Conservation (phyloP, 2,888 invertebrate genomes). For the Torymus aiolomorphi region DNA sequence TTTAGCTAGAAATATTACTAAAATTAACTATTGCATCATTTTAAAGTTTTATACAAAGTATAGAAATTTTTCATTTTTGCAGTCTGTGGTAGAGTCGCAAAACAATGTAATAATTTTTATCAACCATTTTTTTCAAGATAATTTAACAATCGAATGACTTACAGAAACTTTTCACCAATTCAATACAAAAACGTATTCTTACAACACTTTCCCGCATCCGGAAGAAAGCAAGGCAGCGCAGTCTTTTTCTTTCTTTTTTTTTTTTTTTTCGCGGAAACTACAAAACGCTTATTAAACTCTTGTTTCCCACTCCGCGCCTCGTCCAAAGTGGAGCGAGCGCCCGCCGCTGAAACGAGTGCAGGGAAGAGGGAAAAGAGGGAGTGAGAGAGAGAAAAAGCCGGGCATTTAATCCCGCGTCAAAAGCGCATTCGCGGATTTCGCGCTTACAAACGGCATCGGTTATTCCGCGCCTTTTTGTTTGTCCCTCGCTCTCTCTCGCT, state of each 20-base stretch:
- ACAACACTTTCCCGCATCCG: neutral
- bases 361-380: neutral
- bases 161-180: too few relatives aligned
- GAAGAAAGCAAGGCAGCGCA: neutral
- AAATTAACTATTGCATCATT: too few relatives aligned
- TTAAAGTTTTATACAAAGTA: too few relatives aligned
- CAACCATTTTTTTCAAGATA: too few relatives aligned
- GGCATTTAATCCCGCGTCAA: constrained; percentile 17
- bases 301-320: neutral
- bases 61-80: too few relatives aligned
- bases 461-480: neutral
- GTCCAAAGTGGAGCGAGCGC: neutral
- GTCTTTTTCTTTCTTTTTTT: neutral
- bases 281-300: constrained; percentile 43
- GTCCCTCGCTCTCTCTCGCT: neutral
- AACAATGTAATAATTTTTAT: too few relatives aligned
- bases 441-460: neutral
- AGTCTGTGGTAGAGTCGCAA: too few relatives aligned
- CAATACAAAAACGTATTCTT: too few relatives aligned
- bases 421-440: neutral
- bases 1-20: too few relatives aligned
- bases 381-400: too few relatives aligned
- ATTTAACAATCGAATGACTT: too few relatives aligned
- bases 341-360: neutral
- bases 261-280: neutral